Base-by-base conservation (phyloP, 2,888 invertebrate genomes). In the Dasypogon diadema region DNA sequence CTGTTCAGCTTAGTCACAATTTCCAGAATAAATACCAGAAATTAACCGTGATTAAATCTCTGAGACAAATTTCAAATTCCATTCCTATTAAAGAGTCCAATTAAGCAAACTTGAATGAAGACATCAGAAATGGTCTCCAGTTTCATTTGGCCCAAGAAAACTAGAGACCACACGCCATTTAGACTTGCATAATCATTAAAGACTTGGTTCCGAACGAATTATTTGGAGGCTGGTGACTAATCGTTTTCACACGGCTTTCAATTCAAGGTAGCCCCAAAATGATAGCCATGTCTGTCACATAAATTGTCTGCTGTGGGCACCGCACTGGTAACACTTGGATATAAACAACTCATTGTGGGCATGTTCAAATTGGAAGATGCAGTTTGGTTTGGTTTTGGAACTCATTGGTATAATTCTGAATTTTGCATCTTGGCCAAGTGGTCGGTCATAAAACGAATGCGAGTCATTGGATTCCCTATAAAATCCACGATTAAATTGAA, bases 251-350 rank as follows among this genome's bases (percentile, higher is more conserved):
- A 74, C 63, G 68, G 74, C 58, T n/a, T n/a, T n/a, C 68, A 48
- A 65, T 68, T 58, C 48, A 34, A 60, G 48, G 70, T 63, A 76
- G 68, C 65, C 74, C 56, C 74, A 24, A 55, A 55, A 74, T 68
- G 48, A 76, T 73, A 65, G 74, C 76, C 74, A 46, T 30, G 74
- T 74, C 54, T 63, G 76, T 48, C 74, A 65, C 74, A 74, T 76
- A 76, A 76, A 76, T 76, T 76, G 76, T 76, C 76, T 76, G 74
- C 30, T 24, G 58, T 58, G 74, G 65, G 68, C 58, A 68, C 76
- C 76, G 37, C 76, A 65, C 55, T 60, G 22, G 56, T 68, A 68
- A 30, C 51, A 56, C 63, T 51, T 37, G 56, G 65, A 68, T 65
- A 76, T 76, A 76, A 76, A 76, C 76, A 74, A 76, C 54, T 74